Percentiles rank a stretch among this genome's conserved stretches.
These are phyloP conservation scores for Actinernus sp. DNA, from an alignment of 92 coral and sea anemone genomes.

Conservation along the genomic window DNA sequence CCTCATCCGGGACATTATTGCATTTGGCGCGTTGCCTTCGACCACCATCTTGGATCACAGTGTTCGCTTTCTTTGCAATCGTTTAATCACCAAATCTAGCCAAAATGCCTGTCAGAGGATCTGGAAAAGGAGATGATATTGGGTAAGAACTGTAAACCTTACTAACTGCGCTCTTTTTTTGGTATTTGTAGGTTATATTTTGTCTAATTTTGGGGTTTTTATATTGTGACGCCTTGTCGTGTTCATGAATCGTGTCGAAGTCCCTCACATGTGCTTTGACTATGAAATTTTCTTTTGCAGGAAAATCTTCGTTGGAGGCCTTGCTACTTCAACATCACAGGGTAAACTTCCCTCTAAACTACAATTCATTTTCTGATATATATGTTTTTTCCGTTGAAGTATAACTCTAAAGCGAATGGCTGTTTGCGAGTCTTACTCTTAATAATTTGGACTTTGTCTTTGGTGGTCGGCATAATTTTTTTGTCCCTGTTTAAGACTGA, in stretches of 20 bases:
- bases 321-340: slow-evolving; percentile 72
- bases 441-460: too few relatives aligned
- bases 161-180: neutral
- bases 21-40: neutral
- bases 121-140: slow-evolving; percentile 80
- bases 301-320: slow-evolving; percentile 95
- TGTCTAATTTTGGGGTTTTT: neutral
- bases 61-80: neutral
- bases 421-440: too few relatives aligned
- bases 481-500: neutral
- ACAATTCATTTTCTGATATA: neutral
- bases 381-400: too few relatives aligned
- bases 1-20: neutral
- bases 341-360: slow-evolving; percentile 43
- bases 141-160: slow-evolving; percentile 65
- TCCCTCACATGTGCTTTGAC: neutral
- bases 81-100: neutral
- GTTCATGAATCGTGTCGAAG: too few relatives aligned
- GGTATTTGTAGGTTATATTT: neutral
- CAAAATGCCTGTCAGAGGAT: slow-evolving; percentile 34
- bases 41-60: neutral
- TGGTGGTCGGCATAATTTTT: too few relatives aligned
- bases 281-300: slow-evolving; percentile 56
- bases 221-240: neutral
- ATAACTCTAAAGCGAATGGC: too few relatives aligned